phyloP scores from a whole-genome alignment of 2,888 invertebrate genomes.

The Oscheius sp. region DNA sequence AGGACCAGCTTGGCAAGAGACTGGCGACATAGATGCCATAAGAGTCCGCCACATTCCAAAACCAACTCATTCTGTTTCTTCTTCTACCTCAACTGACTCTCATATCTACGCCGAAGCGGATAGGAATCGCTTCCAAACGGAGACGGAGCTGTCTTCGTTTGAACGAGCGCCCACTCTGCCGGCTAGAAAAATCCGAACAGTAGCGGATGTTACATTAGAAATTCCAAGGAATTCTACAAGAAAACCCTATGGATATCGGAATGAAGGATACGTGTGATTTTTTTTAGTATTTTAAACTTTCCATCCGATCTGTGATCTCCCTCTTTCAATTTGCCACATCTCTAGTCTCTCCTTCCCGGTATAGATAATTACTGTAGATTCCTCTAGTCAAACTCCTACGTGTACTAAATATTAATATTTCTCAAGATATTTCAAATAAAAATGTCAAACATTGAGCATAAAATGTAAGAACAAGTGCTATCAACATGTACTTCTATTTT shows the following conservation, averaged over 20 bases:
- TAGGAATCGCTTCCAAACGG: neutral
- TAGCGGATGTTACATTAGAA: neutral
- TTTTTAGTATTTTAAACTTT: neutral
- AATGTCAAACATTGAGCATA: too few species aligned
- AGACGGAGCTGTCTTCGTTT: constrained; percentile 1
- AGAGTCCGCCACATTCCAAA: constrained; percentile 3
- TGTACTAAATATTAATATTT: too few species aligned
- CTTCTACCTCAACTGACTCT: neutral
- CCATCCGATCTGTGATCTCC: constrained; percentile 8
- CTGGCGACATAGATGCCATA: constrained; percentile 8
- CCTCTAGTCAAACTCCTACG: neutral
- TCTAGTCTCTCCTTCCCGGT: neutral
- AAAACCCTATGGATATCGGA: neutral
- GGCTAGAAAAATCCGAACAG: constrained; percentile 6
- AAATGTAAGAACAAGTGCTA: too few species aligned
- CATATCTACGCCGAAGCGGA: constrained; percentile 11
- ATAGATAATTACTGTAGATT: neutral
- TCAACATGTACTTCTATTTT: too few species aligned
- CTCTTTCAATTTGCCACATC: neutral
- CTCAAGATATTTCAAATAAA: too few species aligned
- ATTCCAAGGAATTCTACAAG: neutral
- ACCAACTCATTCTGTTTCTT: neutral
- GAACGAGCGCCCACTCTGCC: constrained; percentile 23
- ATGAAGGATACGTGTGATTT: constrained; percentile 9
- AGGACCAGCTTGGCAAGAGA: constrained; percentile 15